Percentiles rank a stretch among this genome's conserved stretches.
Conservation (phyloP, 2,113 vertebrate genomes). For the Anguilla rostrata region DNA sequence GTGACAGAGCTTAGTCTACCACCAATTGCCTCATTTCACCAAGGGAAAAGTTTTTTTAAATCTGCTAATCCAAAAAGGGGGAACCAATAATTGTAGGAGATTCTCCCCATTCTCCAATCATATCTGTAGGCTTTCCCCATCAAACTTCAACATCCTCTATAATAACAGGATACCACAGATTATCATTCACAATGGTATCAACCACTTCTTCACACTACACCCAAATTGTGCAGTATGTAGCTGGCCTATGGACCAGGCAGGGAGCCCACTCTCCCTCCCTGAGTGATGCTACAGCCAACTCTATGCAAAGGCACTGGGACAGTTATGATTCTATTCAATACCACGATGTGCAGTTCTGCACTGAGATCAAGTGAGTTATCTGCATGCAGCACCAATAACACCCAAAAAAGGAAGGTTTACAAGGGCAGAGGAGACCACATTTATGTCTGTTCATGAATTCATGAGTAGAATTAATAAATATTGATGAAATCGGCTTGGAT, state of each 20-base stretch:
- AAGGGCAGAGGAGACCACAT: too few species aligned
- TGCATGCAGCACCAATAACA: background rate
- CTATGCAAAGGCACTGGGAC: background rate
- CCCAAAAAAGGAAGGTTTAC: too few species aligned
- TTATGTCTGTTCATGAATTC: too few species aligned
- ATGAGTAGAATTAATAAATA: too few species aligned
- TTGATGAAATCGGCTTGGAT: too few species aligned
- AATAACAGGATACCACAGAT: too few species aligned
- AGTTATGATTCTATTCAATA: background rate
- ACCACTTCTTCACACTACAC: too few species aligned
- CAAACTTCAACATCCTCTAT: too few species aligned
- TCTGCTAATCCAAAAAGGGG: background rate
- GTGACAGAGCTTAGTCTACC: background rate
- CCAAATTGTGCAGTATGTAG: background rate
- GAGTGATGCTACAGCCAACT: background rate
- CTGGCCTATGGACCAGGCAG: background rate
- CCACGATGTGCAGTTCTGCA: too few species aligned
- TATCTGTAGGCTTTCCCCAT: too few species aligned
- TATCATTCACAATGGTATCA: too few species aligned
- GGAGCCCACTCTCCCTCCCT: too few species aligned
- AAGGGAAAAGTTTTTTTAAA: conserved; percentile 1
- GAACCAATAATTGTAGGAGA: background rate
- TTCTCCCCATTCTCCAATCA: background rate
- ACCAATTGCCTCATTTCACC: background rate
- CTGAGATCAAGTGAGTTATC: background rate